Base-by-base conservation (phyloP, 2,888 invertebrate species). In the Eilema sororculum region DNA sequence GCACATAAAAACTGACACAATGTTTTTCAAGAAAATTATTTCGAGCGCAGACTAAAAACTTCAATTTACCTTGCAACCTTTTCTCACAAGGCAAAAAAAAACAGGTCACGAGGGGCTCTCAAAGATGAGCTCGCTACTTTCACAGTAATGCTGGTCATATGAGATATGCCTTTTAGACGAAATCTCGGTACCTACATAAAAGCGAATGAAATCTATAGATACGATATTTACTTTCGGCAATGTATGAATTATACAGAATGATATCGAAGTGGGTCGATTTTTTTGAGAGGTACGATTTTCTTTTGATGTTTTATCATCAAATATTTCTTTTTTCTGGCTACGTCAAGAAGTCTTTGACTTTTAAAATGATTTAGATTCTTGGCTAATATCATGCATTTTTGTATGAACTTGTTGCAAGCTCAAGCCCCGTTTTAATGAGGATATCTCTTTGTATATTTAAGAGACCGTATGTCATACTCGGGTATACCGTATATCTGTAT, bases 41-140 rank as follows among this genome's bases (percentile, higher is more conserved):
- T 22, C 28, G 16, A 30, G 28, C n/a, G 16, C 9, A 16, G 52
- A 57, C 30, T 65, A 33, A 65, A 24, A 57, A 57, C 57, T 57
- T 57, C 24, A 33, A 24, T 65, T 57, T 65, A 57, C 30, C 33
- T 65, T 57, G 65, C 57, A 57, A 57, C 13, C 22, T 65, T 65
- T 57, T 65, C 65, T 57, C 24, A 20, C 10, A 4, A 65, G 24
- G 33, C 0, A 57, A 65, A 67, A 65, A 67, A n/a, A 70, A 80
- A 62, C 65, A 58, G 76, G 80, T 80, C 80, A 78, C 74, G 79
- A 72, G 65, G 77, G 20, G 58, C 68, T n/a, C 72, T 77, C 61
- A 74, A 74, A 74, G 71, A 64, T 62, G n/a, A 68, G 73, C 69
- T 68, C 5, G 30, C 65, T 57, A 57, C 65, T 65, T 65, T 56